Evolutionary conservation across 1,140 invertebrate species (phyloP).

Genomic region (Phthorimaea operculella): DNA sequence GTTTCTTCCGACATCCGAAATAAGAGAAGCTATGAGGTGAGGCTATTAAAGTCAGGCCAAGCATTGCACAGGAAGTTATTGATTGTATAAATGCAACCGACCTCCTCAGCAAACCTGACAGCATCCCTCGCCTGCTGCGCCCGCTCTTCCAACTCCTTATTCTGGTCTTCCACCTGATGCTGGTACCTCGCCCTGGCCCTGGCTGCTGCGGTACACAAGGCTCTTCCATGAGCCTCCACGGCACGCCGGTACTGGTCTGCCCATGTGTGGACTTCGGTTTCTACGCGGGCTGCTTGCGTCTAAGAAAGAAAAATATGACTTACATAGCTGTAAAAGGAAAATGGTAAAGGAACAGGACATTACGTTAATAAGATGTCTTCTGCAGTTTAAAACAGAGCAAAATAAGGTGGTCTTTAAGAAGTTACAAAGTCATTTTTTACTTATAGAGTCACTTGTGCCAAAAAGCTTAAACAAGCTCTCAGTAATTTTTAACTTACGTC

Average conservation of each 20-base stretch:
- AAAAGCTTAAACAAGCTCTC: not conserved
- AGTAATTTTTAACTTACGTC: constrained; percentile 43
- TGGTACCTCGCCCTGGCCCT: constrained; percentile 40
- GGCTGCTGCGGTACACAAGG: constrained; percentile 60
- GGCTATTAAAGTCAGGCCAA: no score
- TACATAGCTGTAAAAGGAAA: no score
- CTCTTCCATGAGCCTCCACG: constrained; percentile 70
- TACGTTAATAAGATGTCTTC: no score
- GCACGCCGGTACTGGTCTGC: constrained; percentile 71
- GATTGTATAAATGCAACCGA: constrained; percentile 39
- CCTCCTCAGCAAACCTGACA: constrained; percentile 72
- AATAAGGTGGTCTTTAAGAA: no score
- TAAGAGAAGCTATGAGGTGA: no score
- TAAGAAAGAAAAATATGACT: no score
- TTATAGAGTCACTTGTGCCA: no score
- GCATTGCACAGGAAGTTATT: no score
- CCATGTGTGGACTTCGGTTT: constrained; percentile 71
- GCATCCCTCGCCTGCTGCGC: constrained; percentile 65
- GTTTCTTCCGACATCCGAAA: no score
- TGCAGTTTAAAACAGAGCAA: no score
- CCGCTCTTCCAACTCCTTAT: constrained; percentile 61
- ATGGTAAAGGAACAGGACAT: no score
- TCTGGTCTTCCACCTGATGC: constrained; percentile 55
- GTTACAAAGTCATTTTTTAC: no score
- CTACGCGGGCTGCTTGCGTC: constrained; percentile 68